A percentile compares a stretch with the other conserved stretches of the same genome.
phyloP scores from a whole-genome alignment of 2,888 invertebrate genomes.

The Nomada lathburiana region DNA sequence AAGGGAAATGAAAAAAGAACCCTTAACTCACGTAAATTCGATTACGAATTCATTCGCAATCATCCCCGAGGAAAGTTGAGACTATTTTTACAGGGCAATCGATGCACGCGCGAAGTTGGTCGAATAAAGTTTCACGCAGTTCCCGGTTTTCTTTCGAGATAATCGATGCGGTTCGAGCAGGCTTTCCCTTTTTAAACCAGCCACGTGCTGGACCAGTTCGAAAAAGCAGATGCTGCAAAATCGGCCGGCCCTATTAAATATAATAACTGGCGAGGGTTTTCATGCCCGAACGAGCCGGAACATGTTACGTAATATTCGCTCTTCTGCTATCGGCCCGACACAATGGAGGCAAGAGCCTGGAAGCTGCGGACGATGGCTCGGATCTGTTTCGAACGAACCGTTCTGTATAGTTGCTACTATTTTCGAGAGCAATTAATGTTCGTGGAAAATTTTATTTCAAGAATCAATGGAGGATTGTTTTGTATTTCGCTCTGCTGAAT shows the following conservation, averaged over 20 bases:
- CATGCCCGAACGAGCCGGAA: slow-evolving; percentile 78
- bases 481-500: too few species aligned
- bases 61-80: too few species aligned
- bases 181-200: slow-evolving; percentile 28
- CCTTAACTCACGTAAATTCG: too few species aligned
- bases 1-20: too few species aligned
- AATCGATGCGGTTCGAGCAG: slow-evolving; percentile 35
- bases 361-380: slow-evolving; percentile 67
- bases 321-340: slow-evolving; percentile 56
- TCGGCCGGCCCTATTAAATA: slow-evolving; percentile 70
- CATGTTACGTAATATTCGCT: slow-evolving; percentile 78
- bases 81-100: not conserved
- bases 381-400: slow-evolving; percentile 55
- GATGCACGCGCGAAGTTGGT: not conserved
- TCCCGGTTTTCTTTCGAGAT: slow-evolving; percentile 7
- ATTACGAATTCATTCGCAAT: not conserved
- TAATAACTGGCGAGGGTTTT: slow-evolving; percentile 76
- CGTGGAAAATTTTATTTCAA: too few species aligned
- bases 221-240: slow-evolving; percentile 70
- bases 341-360: slow-evolving; percentile 78
- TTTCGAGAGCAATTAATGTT: not conserved
- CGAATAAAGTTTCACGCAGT: slow-evolving; percentile 14
- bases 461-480: too few species aligned
- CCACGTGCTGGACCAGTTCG: slow-evolving; percentile 11
- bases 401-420: slow-evolving; percentile 10